A percentile compares a stretch with the other conserved stretches of the same genome.
Conservation (phyloP, 2,888 invertebrate species). For the Exocentrus adspersus region DNA sequence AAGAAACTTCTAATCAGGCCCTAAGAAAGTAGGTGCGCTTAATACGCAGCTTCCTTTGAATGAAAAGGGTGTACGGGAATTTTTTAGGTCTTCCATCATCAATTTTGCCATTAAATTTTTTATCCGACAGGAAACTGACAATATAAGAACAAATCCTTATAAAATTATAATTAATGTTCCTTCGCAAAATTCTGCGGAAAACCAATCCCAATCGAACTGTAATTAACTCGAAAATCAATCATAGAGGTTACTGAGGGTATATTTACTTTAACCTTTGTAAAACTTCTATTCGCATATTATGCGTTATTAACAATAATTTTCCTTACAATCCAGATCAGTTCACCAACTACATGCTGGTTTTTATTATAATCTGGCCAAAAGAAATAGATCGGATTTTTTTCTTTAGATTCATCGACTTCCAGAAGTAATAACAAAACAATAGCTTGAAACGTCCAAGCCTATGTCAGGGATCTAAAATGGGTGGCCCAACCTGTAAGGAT, state of each 20-base stretch:
- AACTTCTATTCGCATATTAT: too few species aligned
- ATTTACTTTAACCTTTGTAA: slow-evolving; percentile 33
- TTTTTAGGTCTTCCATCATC: background rate
- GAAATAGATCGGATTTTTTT: too few species aligned
- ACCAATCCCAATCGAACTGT: slow-evolving; percentile 7
- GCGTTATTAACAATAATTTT: too few species aligned
- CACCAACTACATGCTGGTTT: too few species aligned
- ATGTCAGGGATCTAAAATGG: too few species aligned
- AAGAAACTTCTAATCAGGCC: too few species aligned
- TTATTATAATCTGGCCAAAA: too few species aligned
- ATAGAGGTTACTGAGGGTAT: slow-evolving; percentile 26
- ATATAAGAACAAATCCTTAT: background rate
- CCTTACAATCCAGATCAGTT: too few species aligned
- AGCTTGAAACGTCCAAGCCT: too few species aligned
- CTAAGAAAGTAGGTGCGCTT: background rate
- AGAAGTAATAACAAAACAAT: too few species aligned
- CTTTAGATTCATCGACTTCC: too few species aligned
- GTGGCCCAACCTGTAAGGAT: slow-evolving; percentile 17
- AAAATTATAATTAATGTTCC: slow-evolving; percentile 3
- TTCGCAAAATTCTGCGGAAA: background rate
- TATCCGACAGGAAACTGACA: background rate
- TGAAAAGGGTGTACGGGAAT: background rate
- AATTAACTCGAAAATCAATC: slow-evolving; percentile 33
- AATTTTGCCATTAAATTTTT: background rate
- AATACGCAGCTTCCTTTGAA: background rate